Evolutionary conservation across 2,888 invertebrate species (phyloP).

Genomic region (Nowickia ferox): DNA sequence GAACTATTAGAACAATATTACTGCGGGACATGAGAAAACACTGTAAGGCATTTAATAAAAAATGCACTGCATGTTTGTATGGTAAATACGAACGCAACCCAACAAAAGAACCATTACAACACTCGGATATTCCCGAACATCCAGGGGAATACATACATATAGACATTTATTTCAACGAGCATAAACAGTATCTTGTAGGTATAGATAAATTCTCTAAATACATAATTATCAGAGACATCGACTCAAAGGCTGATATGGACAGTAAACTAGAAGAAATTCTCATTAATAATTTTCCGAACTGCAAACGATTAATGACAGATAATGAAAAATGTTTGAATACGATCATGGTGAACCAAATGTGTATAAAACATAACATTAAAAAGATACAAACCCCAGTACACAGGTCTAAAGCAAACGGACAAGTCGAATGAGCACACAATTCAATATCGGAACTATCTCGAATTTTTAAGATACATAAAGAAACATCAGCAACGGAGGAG

Average conservation of each 20-base stretch:
- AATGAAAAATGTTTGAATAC: slow-evolving; percentile 12
- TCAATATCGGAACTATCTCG: not conserved
- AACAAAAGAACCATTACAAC: no score
- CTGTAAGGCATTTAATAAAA: slow-evolving; percentile 5
- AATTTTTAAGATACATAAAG: not conserved
- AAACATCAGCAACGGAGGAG: not conserved
- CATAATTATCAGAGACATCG: no score
- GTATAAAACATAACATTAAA: slow-evolving; percentile 23
- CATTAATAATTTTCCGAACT: no score
- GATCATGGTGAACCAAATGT: slow-evolving; percentile 2
- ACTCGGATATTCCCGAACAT: no score
- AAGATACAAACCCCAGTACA: not conserved
- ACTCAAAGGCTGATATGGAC: no score
- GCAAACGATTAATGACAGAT: not conserved
- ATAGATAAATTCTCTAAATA: no score
- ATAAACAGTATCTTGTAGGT: no score
- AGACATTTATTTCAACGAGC: not conserved
- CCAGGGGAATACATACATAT: no score
- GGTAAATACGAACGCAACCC: slow-evolving; percentile 19
- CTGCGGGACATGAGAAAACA: not conserved
- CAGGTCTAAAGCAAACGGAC: not conserved
- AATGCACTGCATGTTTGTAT: slow-evolving; percentile 1
- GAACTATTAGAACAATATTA: not conserved
- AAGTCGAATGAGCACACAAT: not conserved
- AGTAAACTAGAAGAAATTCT: no score